Base-by-base conservation (phyloP, 2,888 invertebrate species). In the Drosophila paranaensis region DNA sequence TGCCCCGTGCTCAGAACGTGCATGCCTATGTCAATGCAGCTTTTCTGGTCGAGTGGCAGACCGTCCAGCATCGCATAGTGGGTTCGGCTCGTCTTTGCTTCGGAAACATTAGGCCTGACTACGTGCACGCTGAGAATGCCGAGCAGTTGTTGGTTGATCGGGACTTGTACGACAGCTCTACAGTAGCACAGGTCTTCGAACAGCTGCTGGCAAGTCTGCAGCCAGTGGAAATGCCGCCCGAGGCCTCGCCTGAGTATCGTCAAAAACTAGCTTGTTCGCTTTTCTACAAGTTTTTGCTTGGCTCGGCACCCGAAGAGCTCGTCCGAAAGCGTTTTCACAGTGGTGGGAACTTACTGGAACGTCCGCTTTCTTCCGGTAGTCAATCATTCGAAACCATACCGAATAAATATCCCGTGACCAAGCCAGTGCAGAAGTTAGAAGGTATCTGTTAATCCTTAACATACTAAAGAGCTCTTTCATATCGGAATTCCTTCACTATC, bases 21-120 rank as follows among this genome's bases (percentile, higher is more conserved):
- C 96, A 96, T 81, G 96, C 96, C 0, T 95, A 95, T 67, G 95
- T 97, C 0, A 96, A 96, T 88, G 96, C 96, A 14, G 96, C 95
- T 2, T 96, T 97, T 81, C 92, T 95, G 6, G 94, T 96, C 58
- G 94, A 95, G 90, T 83, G 83, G 83, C 65, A 73, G 11, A 66
- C 68, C 9, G 11, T 30, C 2, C 67, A 74, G 30, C 45, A 62
- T 0, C 62, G 39, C 6, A 70, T 54, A 9, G 88, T 83, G 14
- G 43, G 20, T 3, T 79, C 83, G 1, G 94, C 95, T 0, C 93
- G 93, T 9, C 93, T 96, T 30, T 94, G 95, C 16, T 96, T 94
- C 86, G 96, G 96, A 1, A 95, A 95, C 43, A 95, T 97, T 16
- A 93, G 93, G 72, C 92, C 94, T 0, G 76, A 89, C 2, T 94